Base-by-base conservation (phyloP, 2,113 vertebrate genomes). In the Syngnathoides biaculeatus region DNA sequence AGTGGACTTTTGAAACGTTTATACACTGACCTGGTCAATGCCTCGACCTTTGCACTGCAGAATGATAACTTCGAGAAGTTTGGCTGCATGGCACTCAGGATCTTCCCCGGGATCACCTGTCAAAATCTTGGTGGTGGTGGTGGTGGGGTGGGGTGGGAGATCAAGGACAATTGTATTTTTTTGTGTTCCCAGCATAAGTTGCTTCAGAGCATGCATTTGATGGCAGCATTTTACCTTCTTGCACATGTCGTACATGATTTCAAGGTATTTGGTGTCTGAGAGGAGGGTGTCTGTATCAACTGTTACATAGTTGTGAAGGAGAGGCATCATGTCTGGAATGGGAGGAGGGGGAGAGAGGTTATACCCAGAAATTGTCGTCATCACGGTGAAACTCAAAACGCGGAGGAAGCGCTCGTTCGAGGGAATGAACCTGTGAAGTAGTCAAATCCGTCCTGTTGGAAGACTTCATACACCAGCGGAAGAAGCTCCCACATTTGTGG, bases 171-270 rank as follows among this genome's bases (percentile, higher is more conserved):
- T 8, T 12, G 20, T 80, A 72, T 69, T 8, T 5, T 43, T 5
- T 43, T 17, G 47, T 15, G 14, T 64, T 39, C 7, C 14, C n/a
- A 42, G 20, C 3, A 13, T 35, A 45, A 43, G 22, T 40, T 26
- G 7, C 20, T 13, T 19, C 17, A 12, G 8, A 63, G 14, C 43
- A 45, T 42, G 13, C 20, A 5, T 43, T 10, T 55, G 2, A 11
- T 6, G 14, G 22, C 35, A 60, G 5, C 2, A 4, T 10, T 87
- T 69, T 90, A 98, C 97, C 95, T 99, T 99, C 90, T 99, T 99
- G 89, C 97, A 99, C 97, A 99, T 99, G 91, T 90, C 96, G 87
- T 97, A 99, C 85, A 98, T 98, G 87, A 99, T 95, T 89, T 99
- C 97, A 90, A 99, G 93, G 72, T 96, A 98, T 87, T 98, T 98